Evolutionary conservation across 1,140 invertebrate genomes (phyloP), one percentile per base, ranked within the genome.

Genomic region (Lycorma delicatula): DNA sequence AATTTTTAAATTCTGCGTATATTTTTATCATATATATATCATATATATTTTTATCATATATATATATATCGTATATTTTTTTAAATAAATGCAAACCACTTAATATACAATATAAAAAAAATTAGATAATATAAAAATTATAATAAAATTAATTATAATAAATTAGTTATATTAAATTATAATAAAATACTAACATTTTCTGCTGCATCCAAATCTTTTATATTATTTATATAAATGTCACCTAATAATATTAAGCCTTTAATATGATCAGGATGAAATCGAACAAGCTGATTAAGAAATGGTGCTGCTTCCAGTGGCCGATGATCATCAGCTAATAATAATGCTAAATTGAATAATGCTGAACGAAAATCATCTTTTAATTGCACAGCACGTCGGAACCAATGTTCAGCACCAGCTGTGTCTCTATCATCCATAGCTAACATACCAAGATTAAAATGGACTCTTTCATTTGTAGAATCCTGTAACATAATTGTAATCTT

Each of bases 401-500:
- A 93, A 38, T 86, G 81, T 70, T 94, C 91, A 0, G 93, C 93
- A 62, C 85, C 84, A n/a, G 81, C 79, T 22, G 84, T 87, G 68
- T 94, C 86, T 28, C 86, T 82, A 67, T 94, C 91, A 70, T 97
- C 93, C 92, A 96, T 97, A 16, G 91, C 89, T 29, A 98, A 74
- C 93, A 97, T 97, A 55, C 91, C 93, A 38, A 97, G 77, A 75
- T 97, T 96, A 70, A 97, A 98, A 70, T 91, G 89, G 2, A 94
- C 87, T 54, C 91, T 78, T 68, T 95, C 91, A 69, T 93, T 94
- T 51, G 81, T 83, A 0, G 74, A 71, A 62, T 78, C 81, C 82
- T 85, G 67, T 3, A 64, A 68, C 56, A n/a, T n/a, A n/a, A n/a
- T n/a, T n/a, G n/a, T n/a, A n/a, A n/a, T n/a, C n/a, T n/a, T n/a